Percentiles rank a stretch among this genome's conserved stretches.
phyloP scores from a whole-genome alignment of 2,888 invertebrate species.

The Protula sp. region DNA sequence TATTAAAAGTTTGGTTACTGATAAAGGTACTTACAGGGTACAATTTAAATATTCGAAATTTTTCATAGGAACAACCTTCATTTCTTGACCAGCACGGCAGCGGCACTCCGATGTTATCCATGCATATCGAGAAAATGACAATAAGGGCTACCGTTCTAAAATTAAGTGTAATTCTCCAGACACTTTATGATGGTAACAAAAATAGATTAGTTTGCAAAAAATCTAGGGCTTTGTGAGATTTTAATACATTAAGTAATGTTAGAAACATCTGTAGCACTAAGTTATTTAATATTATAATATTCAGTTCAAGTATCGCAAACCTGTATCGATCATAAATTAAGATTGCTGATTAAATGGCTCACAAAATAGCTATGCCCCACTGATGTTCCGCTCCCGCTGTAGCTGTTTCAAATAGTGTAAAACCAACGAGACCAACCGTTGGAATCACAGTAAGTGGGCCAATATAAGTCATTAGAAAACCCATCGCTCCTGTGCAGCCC shows the following conservation, averaged over 20 bases:
- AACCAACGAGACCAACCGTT: neutral
- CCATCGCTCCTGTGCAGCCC: neutral
- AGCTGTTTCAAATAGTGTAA: neutral
- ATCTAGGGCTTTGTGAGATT: no score
- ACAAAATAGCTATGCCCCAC: neutral
- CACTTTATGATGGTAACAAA: no score
- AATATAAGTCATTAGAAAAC: neutral
- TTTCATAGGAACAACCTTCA: slow-evolving; percentile 58
- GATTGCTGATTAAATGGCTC: neutral
- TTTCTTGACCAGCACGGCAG: slow-evolving; percentile 52
- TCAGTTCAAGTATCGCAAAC: no score
- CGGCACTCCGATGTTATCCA: slow-evolving; percentile 34
- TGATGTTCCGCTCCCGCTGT: neutral
- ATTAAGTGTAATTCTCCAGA: no score
- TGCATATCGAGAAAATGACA: slow-evolving; percentile 58
- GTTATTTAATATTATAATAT: no score
- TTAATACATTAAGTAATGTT: no score
- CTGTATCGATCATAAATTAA: no score
- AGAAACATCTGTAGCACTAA: no score
- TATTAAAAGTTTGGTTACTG: no score
- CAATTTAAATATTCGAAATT: slow-evolving; percentile 72
- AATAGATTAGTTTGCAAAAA: no score
- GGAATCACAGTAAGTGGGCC: neutral
- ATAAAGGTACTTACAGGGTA: slow-evolving; percentile 68
- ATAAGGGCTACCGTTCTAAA: slow-evolving; percentile 72